Conservation (phyloP, 2,113 vertebrate species). For the Myrmecobius fasciatus region DNA sequence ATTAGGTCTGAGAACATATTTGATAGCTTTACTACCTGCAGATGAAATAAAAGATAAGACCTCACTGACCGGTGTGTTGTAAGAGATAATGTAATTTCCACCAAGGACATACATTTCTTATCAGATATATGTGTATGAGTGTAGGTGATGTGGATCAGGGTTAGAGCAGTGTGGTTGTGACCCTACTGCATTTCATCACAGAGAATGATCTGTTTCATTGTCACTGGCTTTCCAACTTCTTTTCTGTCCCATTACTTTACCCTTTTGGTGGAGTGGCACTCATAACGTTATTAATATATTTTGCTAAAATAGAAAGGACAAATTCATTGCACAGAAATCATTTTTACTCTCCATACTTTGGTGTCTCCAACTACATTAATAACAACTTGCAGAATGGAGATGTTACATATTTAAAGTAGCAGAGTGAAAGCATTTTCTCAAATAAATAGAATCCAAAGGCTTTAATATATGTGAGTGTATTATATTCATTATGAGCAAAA, state of each 20-base stretch:
- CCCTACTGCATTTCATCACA: neutral
- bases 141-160: too few relatives aligned
- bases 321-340: neutral
- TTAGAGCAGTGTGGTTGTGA: neutral
- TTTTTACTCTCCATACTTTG: neutral
- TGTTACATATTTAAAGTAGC: neutral
- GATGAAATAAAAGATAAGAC: neutral
- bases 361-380: neutral
- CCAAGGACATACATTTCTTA: neutral
- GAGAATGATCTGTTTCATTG: neutral
- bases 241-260: neutral
- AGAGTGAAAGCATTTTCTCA: neutral
- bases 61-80: neutral
- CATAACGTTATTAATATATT: neutral
- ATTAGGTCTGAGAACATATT: neutral
- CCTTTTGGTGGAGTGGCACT: neutral
- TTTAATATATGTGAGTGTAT: neutral
- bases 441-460: neutral
- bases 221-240: neutral
- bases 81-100: neutral
- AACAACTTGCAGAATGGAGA: neutral
- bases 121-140: neutral
- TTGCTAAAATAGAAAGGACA: neutral
- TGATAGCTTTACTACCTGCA: neutral
- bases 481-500: neutral